Conservation (phyloP, 2,797 vertebrate species). For the Melanotaenia maccullochi region DNA sequence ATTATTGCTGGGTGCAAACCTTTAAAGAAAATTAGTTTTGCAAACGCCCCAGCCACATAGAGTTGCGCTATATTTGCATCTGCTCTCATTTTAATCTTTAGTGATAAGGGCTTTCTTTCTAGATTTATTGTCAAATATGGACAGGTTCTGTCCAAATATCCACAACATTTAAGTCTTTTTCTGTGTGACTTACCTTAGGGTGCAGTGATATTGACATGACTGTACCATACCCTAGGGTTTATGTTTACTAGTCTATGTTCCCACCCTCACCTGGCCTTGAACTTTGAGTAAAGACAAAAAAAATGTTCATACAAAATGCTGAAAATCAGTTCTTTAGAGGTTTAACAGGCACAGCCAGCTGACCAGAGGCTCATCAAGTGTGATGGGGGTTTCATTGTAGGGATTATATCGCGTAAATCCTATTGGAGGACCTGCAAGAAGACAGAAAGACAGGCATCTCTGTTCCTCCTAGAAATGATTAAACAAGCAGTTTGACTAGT, state of each 20-base stretch:
- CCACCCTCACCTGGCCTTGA: background rate
- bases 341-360: background rate
- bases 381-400: background rate
- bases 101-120: too few species aligned
- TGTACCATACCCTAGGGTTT: background rate
- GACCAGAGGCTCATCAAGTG: constrained; percentile 1
- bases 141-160: background rate
- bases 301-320: background rate
- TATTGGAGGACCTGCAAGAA: background rate
- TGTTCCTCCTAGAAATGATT: background rate
- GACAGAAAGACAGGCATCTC: background rate
- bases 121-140: too few species aligned
- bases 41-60: too few species aligned
- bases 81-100: too few species aligned
- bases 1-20: background rate
- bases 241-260: background rate
- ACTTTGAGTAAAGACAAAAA: background rate
- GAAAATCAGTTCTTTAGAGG: background rate
- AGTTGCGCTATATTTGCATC: too few species aligned
- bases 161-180: background rate
- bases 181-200: background rate
- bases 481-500: background rate
- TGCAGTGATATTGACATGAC: background rate
- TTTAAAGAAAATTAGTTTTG: background rate
- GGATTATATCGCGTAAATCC: background rate